Base-by-base conservation (phyloP, 2,797 vertebrate genomes). In the Halcyon smyrnensis region DNA sequence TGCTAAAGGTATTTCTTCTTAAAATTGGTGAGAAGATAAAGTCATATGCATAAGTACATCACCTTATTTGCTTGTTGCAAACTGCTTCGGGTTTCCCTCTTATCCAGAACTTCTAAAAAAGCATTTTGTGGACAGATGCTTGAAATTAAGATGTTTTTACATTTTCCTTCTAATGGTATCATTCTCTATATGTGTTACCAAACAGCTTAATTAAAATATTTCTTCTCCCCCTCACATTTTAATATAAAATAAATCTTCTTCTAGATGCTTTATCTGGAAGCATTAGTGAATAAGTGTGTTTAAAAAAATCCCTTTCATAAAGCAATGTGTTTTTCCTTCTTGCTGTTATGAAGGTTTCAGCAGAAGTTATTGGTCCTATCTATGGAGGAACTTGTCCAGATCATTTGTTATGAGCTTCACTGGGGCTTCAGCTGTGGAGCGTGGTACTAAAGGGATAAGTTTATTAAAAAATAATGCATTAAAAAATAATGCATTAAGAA, bases 271-370 rank as follows among this genome's bases (percentile, higher is more conserved):
- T 77, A 69, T 96, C 75, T 96, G 87, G 71, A 95, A 96, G 78
- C 94, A 60, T 89, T 97, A 95, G 79, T 92, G 89, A 95, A 88
- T 80, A 90, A 87, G 6, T 82, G 81, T 60, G 65, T 92, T 95
- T 92, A 95, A 96, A 98, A 97, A 76, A 46, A 94, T 14, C 50
- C 8, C 43, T 97, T 97, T 96, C 94, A 88, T 89, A 92, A 94
- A 92, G 62, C 77, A 63, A 6, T 86, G 81, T 41, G 32, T 92
- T 95, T 97, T 97, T 86, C 97, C 86, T 93, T 79, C 85, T 95
- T 96, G 93, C 82, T 12, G 20, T 90, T 96, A 84, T 90, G 84
- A 96, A 96, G 95, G 36, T 93, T 97, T 97, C 93, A 95, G 79
- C 78, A 96, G 84, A 95, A 96, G 94, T 89, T 97, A 84, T 95